Base-by-base conservation (phyloP, 2,888 invertebrate species). In the Lasioglossum leucozonium region DNA sequence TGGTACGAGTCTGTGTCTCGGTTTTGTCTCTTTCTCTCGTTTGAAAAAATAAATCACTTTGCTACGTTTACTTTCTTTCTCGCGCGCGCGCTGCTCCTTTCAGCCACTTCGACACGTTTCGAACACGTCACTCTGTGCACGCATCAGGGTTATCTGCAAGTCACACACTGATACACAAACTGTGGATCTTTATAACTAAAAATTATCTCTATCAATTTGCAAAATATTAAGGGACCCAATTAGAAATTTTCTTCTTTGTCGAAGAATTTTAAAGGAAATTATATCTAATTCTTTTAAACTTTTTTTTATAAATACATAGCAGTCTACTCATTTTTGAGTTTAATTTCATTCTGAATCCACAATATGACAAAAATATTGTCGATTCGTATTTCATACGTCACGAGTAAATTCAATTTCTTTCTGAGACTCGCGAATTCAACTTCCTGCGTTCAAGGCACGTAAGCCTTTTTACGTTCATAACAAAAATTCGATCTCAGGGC, bases 1-100 rank as follows among this genome's bases (percentile, higher is more conserved):
- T 67, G 30, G 71, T 69, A 77, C 82, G 74, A 82, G 79, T 79
- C 77, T 72, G 72, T 65, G 65, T 79, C 44, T 62, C 62, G 51
- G 47, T 34, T 73, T 78, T 72, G 77, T 80, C 65, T 71, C 79
- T 77, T 72, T 80, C 65, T 79, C 72, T 73, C 47, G 34, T 65
- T 88, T 82, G 79, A 85, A 87, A 84, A 85, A 81, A 82, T 85
- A 87, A 80, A 85, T 87, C 84, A 65, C 74, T 81, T 74, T 82
- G 82, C 79, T 81, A 83, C 72, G 55, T 76, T 82, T 79, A 77
- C 55, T 77, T 76, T 79, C 69, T 51, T 58, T 72, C 72, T 40
- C 79, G 55, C 73, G 30, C 75, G 30, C 26, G 22, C 42, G 58
- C 10, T 51, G 51, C 51, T 51, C 22, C 22, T 22, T 51, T n/a